Evolutionary conservation across 1,140 invertebrate genomes (phyloP), one percentile per base, ranked within the genome.

Genomic region (Procambarus virginalis): DNA sequence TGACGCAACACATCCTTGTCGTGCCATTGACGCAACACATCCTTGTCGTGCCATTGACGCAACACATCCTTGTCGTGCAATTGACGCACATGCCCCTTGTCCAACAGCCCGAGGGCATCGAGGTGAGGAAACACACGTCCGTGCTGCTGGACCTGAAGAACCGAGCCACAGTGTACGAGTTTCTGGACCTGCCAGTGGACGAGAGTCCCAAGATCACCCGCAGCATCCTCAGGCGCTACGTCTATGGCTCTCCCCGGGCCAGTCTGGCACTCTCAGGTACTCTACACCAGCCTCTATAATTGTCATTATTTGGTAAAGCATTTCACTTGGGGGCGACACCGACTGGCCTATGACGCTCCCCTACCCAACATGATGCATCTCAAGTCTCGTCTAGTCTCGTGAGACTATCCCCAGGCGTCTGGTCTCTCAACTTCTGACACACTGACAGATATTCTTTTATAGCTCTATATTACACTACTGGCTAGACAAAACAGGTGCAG

Each of bases 181-280:
- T 95, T 91, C 92, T 96, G 70, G 94, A 96, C 91, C 94, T 96
- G 17, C 94, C 94, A n/a, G 94, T 95, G 5, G 95, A 95, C 73
- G 95, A 96, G 93, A 93, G 94, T 80, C 95, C 95, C 60, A 93
- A 95, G 20, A 94, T 95, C 78, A 95, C 95, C 2, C 95, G 95
- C 90, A 93, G 95, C 83, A 93, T 94, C 91, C 94, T 94, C 83
- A 93, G 95, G 84, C 93, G 95, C 48, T 96, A 95, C 92, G 94
- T 96, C 34, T 95, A 94, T 84, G 95, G 95, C 5, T 95, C 94
- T 22, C 93, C 94, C 3, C 93, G 92, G 91, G 94, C 94, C 5
- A 92, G 92, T 55, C 93, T 96, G 17, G 93, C 94, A 95, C 48
- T 91, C 94, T 90, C 89, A 86, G 89, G 89, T 91, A 76, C 75